Evolutionary conservation across 2,888 invertebrate species (phyloP), one percentile per base, ranked within the genome.

Genomic region (Malacosoma neustria): DNA sequence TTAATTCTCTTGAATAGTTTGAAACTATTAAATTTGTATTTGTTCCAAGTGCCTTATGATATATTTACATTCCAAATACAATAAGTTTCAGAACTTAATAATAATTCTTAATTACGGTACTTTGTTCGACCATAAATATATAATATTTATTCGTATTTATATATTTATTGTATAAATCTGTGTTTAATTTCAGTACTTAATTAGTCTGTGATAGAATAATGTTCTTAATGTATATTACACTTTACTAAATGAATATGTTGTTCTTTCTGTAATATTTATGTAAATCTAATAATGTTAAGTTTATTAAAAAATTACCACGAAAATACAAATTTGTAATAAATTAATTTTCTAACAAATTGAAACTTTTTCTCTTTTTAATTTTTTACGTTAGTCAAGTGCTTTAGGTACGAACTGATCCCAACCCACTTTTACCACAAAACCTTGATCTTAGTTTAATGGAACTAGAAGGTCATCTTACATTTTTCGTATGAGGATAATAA

Each of bases 281-380:
- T 22, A 4, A 22, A 37, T 5, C 37, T 38, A 36, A 29, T 41
- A 33, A 35, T 32, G 42, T 30, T 22, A 35, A 41, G 40, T 40
- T 22, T 36, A 35, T 32, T 33, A 42, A 37, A 42, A 30, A 15
- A 9, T 34, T 12, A 43, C 41, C 34, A 52, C 40, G 40, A 52
- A 54, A 79, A 85, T 82, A 80, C 82, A 84, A 84, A 85, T 85
- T 82, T 84, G 84, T 82, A 84, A 84, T 84, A 68, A 69, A 73
- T 82, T 82, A 75, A 73, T 79, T 81, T 79, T 76, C 70, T 75
- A 77, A 77, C 71, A 73, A 68, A 69, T 64, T 66, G 72, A 70
- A 69, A 72, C 75, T 74, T 74, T 80, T 82, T 80, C 22, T 22
- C 22, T 22, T 7, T 22, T 49, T 43, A n/a, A n/a, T n/a, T n/a